Conservation (phyloP, 2,888 invertebrate genomes). For the Catocala nupta region DNA sequence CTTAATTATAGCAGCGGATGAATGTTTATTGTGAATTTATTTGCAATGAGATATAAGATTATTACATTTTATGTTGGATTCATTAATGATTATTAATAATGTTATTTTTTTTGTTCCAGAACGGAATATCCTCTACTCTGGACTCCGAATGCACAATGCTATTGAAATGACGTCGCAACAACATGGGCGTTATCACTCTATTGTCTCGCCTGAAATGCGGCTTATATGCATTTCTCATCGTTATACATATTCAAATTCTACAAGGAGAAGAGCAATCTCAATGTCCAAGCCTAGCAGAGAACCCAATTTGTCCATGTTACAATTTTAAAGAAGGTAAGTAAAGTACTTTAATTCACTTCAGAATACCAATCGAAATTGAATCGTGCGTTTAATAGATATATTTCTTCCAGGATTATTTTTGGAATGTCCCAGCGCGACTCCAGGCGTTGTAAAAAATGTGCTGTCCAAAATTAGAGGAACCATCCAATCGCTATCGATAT, state of each 20-base stretch:
- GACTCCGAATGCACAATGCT: constrained; percentile 78
- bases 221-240: constrained; percentile 86
- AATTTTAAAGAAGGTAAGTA: constrained; percentile 94
- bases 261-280: constrained; percentile 86
- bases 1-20: background rate
- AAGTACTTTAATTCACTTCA: background rate
- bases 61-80: too few species aligned
- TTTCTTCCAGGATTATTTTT: constrained; percentile 91
- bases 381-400: constrained; percentile 21
- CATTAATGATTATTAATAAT: background rate
- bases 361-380: constrained; percentile 3
- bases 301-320: constrained; percentile 96
- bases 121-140: constrained; percentile 37
- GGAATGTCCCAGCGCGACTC: constrained; percentile 95
- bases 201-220: constrained; percentile 78
- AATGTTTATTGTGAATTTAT: background rate
- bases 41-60: background rate
- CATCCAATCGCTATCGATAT: constrained; percentile 95
- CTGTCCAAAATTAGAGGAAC: constrained; percentile 90
- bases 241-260: constrained; percentile 83
- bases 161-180: constrained; percentile 82
- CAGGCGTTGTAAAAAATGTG: constrained; percentile 91
- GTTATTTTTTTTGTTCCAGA: constrained; percentile 48
- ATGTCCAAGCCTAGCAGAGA: constrained; percentile 92
- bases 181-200: constrained; percentile 77